Conservation (phyloP, 1,140 invertebrate genomes). For the Drosophila chauvacae region DNA sequence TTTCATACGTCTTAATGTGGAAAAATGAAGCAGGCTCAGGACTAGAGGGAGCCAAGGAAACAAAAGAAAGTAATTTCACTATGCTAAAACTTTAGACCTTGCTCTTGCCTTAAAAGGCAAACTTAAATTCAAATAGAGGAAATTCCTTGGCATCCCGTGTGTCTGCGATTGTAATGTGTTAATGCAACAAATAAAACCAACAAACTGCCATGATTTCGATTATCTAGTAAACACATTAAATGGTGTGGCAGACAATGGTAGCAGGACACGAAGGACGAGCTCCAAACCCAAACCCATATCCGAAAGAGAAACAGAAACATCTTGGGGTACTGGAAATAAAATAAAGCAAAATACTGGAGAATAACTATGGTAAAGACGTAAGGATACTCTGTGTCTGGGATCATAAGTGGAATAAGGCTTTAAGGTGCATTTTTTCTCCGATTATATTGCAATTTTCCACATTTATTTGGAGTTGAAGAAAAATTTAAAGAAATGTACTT, state of each 20-base stretch:
- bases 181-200: constrained; percentile 65
- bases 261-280: constrained; percentile 19
- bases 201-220: constrained; percentile 69
- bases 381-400: neutral
- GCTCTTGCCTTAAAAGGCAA: neutral
- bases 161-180: constrained; percentile 35
- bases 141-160: constrained; percentile 12
- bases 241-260: constrained; percentile 73
- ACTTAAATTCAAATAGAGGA: constrained; percentile 6
- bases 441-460: neutral
- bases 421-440: no score
- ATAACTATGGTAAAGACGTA: neutral
- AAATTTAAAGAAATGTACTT: no score
- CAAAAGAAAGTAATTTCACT: neutral
- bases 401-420: no score
- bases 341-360: neutral
- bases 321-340: constrained; percentile 17
- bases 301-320: constrained; percentile 30
- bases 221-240: constrained; percentile 82
- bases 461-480: neutral
- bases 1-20: constrained; percentile 11
- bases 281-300: neutral
- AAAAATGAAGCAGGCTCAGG: neutral
- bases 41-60: neutral
- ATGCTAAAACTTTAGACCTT: neutral